Evolutionary conservation across 2,113 vertebrate species (phyloP), one percentile per base, ranked within the genome.

Genomic region (Thermophis baileyi): DNA sequence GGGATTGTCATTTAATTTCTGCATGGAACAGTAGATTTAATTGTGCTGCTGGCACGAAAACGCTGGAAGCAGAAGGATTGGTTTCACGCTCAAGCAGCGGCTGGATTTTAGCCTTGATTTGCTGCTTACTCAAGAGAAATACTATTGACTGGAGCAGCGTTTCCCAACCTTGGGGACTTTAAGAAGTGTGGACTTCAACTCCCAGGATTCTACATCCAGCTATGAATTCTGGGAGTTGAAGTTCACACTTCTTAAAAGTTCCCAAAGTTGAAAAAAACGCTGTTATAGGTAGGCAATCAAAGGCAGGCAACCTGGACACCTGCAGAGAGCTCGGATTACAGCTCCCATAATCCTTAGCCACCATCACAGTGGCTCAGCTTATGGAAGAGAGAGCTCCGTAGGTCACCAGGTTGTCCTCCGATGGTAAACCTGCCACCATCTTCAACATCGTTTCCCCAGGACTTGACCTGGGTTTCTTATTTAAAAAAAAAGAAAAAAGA

Each of bases 1-100:
- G 95, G 85, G 91, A 74, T 93, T 91, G 9, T 16, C 81, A 25
- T 63, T 89, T 63, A 49, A 1, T 92, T 93, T 93, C 90, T 94
- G 89, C 92, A 92, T 95, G 91, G 27, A 88, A 90, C 0, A 53
- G 0, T 24, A 30, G 53, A 85, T 50, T 93, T 30, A 57, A 55
- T 95, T 47, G 74, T 91, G 90, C 94, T 90, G 94, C 40, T 87
- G 74, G 47, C 57, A 60, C 11, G 44, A 94, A 95, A 87, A 30
- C n/a, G 16, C 9, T 20, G 6, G n/a, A 74, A 74, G n/a, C 1
- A 44, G 69, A 40, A 14, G 35, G 35, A 0, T n/a, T 16, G 55
- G 25, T 54, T 30, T 35, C 6, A 8, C 85, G 1, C 46, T 10
- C 57, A 88, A 87, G 60, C 93, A 93, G 50, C 49, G 90, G 47